Evolutionary conservation across 2,888 invertebrate genomes (phyloP), one percentile per base, ranked within the genome.

Genomic region (Lasioglossum oenotherae): DNA sequence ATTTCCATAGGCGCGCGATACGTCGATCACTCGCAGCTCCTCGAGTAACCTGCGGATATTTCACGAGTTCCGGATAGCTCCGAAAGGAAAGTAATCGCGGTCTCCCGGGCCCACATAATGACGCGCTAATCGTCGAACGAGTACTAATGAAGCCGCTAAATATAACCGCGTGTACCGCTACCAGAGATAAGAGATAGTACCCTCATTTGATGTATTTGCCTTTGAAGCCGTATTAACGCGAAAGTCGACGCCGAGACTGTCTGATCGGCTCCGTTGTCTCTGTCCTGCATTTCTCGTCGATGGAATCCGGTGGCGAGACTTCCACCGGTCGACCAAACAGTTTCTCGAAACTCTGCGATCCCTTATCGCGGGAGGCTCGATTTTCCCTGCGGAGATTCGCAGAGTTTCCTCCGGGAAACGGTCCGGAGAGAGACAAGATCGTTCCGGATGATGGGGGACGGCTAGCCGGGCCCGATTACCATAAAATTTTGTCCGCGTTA

Each of bases 111-210:
- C 88, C 88, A 90, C 89, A 90, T 88, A 86, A 82, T 64, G 67
- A 74, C 74, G 76, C 71, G 76, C 67, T 86, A 72, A 82, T 67
- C 80, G 38, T 23, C 78, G 69, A 31, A 27, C 64, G n/a, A n/a
- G 75, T 38, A 84, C 85, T 90, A 92, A 92, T 88, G 92, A 91
- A 91, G 87, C 84, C 81, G 89, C 89, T 89, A 91, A 91, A 90
- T 89, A 87, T 88, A 90, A 89, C 86, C 82, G 85, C 83, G 89
- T 91, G 86, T 92, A 93, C 93, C 93, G 93, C 92, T 93, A 93
- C 78, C 74, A 87, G 84, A 91, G 92, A 92, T 92, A 89, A 87
- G 74, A 90, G 93, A 93, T 93, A 93, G 84, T 88, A 91, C 93
- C 93, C 93, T 89, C 92, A 93, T 93, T 92, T 91, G 81, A 84